Percentiles rank a stretch among this genome's conserved stretches.
phyloP scores from a whole-genome alignment of 1,140 invertebrate genomes.

The Stratiolaelaps scimitus region DNA sequence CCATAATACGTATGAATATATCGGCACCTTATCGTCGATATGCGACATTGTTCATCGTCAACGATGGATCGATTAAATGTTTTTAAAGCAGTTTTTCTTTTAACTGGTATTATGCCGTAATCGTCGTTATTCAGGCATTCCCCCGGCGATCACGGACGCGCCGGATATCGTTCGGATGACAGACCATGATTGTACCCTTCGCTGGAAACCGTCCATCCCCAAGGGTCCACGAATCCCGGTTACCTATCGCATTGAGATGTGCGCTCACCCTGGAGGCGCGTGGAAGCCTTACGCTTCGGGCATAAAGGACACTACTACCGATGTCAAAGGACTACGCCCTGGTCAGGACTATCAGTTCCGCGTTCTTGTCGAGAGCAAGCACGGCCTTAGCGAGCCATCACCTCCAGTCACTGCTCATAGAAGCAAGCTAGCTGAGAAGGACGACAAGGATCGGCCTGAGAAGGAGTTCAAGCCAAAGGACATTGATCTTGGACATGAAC shows the following conservation, averaged over 20 bases:
- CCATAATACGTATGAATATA: too few species aligned
- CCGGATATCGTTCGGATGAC: slow-evolving; percentile 79
- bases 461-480: slow-evolving; percentile 50
- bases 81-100: too few species aligned
- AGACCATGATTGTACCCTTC: slow-evolving; percentile 65
- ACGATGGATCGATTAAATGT: too few species aligned
- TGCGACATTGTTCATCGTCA: too few species aligned
- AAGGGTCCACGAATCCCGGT: slow-evolving; percentile 63
- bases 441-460: slow-evolving; percentile 54
- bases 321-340: slow-evolving; percentile 66
- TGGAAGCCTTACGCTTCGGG: slow-evolving; percentile 67
- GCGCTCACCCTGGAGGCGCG: slow-evolving; percentile 68
- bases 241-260: slow-evolving; percentile 88
- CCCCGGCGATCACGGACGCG: slow-evolving; percentile 65
- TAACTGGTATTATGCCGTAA: not conserved
- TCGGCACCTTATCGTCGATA: too few species aligned
- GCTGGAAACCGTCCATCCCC: slow-evolving; percentile 79
- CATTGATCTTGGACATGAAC: slow-evolving; percentile 71
- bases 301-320: slow-evolving; percentile 65
- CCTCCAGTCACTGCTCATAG: slow-evolving; percentile 67
- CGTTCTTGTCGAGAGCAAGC: slow-evolving; percentile 85
- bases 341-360: slow-evolving; percentile 81
- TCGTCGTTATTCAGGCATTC: slow-evolving; percentile 44
- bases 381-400: slow-evolving; percentile 89
- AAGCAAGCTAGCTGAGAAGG: slow-evolving; percentile 49